Evolutionary conservation across 2,113 vertebrate species (phyloP), one percentile per base, ranked within the genome.

Genomic region (Pseudolaguvia tuberculata): DNA sequence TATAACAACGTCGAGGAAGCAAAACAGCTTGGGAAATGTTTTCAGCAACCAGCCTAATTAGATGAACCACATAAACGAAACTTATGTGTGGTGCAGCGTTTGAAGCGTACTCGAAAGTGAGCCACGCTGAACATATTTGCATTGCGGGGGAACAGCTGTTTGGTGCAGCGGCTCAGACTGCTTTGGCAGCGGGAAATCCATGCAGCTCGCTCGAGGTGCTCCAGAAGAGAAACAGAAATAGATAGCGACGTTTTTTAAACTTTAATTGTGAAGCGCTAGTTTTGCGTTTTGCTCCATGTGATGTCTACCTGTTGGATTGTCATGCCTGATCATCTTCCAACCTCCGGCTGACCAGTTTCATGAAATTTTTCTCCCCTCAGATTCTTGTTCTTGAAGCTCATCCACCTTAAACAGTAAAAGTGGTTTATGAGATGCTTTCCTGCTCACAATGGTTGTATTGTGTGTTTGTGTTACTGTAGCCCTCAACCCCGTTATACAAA

Each of bases 71-170:
- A 89, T 89, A 91, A 91, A 91, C 89, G 88, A 88, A 87, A 88
- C 88, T 88, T 89, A 84, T 88, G 88, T 88, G 83, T 86, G 84
- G 83, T 79, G 82, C 81, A 70, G 85, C 79, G 85, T 91, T 92
- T 91, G 90, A 91, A 91, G 89, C 89, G 88, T 88, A 88, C 89
- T 91, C 88, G 84, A 89, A 90, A 90, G 88, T 86, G 88, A 90
- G 91, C 86, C 86, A 86, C 89, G 87, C 86, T 88, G 86, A 89
- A 88, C 88, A 87, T 89, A 90, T 91, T 89, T 91, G 88, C 87
- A 87, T 88, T 83, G 84, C 18, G 83, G 52, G 82, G 81, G 86
- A 91, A 90, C 91, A 92, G 89, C 91, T 91, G 90, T 91, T 90
- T 91, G 86, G 84, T 81, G 86, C 85, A 2, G 18, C 13, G 51